Evolutionary conservation across 2,113 vertebrate species (phyloP), one percentile per base, ranked within the genome.

Genomic region (Trematomus loennbergii): DNA sequence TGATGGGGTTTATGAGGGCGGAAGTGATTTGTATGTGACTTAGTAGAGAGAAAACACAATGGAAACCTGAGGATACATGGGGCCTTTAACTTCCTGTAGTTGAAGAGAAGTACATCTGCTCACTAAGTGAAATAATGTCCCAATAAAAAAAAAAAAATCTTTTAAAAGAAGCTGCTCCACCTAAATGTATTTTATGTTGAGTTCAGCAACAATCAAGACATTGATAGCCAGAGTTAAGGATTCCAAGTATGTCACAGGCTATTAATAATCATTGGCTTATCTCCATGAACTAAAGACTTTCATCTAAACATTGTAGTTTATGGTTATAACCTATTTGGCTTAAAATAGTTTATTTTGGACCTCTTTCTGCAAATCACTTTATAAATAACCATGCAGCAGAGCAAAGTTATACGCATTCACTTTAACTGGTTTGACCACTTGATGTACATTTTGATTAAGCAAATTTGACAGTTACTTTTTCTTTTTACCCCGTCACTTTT

Each of bases 161-260:
- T 48, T 62, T 25, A 3, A 43, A 12, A 58, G 57, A n/a, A 53
- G 59, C 5, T 40, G n/a, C 8, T 61, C 46, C 17, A 5, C 13
- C 59, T 50, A n/a, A n/a, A 57, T 33, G 9, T 0, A 46, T 48
- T 58, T 9, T 11, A 45, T 74, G 53, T 48, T 73, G 54, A 60
- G 5, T 33, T 66, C 55, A 20, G 33, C 69, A 17, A 59, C 43
- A 65, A 65, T 65, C n/a, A 46, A 46, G 60, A 75, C 11, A 75
- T 57, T 43, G 48, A 66, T 66, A 79, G 22, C 36, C 18, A 53
- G 1, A 20, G 52, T 1, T 8, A 13, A 33, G 22, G 36, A 69
- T 55, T 70, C 45, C 77, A 76, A 49, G n/a, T 76, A 72, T 71
- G 20, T 71, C 60, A 33, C 46, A 43, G 45, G 9, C 20, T 80